Conservation (phyloP, 2,888 invertebrate genomes). For the Morpho helenor region DNA sequence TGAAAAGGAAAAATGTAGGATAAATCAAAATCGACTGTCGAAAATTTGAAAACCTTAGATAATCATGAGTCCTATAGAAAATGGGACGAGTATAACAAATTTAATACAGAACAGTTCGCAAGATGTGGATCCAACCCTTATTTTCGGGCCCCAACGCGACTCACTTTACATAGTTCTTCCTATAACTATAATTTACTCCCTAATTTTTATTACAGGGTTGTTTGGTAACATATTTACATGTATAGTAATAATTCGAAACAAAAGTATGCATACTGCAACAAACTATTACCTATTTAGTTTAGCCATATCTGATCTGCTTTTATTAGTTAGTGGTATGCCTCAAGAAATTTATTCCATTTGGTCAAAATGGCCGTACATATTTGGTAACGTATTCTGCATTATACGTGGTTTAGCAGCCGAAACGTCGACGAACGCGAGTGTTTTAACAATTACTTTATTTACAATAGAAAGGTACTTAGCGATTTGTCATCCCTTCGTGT, state of each 20-base stretch:
- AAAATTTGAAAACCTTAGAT: not conserved
- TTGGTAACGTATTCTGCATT: slow-evolving; percentile 89
- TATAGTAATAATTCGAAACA: slow-evolving; percentile 89
- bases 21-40: too few relatives aligned
- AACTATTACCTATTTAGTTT: slow-evolving; percentile 91
- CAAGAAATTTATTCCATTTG: slow-evolving; percentile 89
- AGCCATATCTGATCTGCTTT: slow-evolving; percentile 89
- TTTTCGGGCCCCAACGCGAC: slow-evolving; percentile 73
- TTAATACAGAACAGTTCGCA: slow-evolving; percentile 26
- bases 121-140: slow-evolving; percentile 46
- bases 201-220: slow-evolving; percentile 89
- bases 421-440: slow-evolving; percentile 88
- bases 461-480: slow-evolving; percentile 86
- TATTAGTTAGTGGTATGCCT: slow-evolving; percentile 89
- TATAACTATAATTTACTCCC: slow-evolving; percentile 85
- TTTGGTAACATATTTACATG: slow-evolving; percentile 92
- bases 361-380: slow-evolving; percentile 87
- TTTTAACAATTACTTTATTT: slow-evolving; percentile 89
- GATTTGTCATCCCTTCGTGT: slow-evolving; percentile 81
- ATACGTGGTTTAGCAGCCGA: slow-evolving; percentile 88
- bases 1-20: not conserved
- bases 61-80: slow-evolving; percentile 10
- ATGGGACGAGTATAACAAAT: slow-evolving; percentile 10
- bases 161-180: slow-evolving; percentile 83
- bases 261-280: slow-evolving; percentile 90